Conservation (phyloP, 2,888 invertebrate species). For the Ceraclea dissimilis region DNA sequence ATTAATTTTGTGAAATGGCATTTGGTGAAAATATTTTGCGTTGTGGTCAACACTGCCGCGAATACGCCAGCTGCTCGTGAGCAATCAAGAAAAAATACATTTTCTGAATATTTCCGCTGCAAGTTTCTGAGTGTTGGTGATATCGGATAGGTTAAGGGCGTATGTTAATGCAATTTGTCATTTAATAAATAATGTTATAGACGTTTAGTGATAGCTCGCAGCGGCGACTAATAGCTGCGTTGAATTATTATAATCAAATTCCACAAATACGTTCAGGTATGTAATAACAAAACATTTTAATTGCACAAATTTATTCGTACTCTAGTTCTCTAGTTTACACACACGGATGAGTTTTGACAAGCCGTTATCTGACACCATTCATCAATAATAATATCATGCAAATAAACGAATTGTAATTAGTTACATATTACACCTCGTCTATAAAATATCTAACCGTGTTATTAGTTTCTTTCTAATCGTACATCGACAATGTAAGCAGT, state of each 20-base stretch:
- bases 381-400: too few species aligned
- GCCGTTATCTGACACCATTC: conserved; percentile 34
- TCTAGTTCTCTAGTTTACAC: conserved; percentile 25
- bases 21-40: too few species aligned
- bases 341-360: conserved; percentile 32
- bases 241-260: conserved; percentile 12
- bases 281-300: background rate
- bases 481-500: too few species aligned
- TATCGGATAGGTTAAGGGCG: conserved; percentile 21
- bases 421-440: too few species aligned
- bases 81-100: conserved; percentile 11
- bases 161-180: conserved; percentile 18
- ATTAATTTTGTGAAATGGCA: too few species aligned
- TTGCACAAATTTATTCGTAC: background rate
- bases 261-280: conserved; percentile 15
- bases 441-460: too few species aligned
- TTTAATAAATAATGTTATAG: conserved; percentile 20
- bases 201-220: conserved; percentile 16
- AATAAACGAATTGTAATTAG: too few species aligned
- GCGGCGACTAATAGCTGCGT: conserved; percentile 17
- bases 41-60: background rate
- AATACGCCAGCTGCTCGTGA: conserved; percentile 3
- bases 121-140: background rate
- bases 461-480: too few species aligned
- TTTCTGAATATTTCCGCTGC: background rate